Conservation (phyloP, 2,797 vertebrate genomes). For the Alcedo quadribrachys region DNA sequence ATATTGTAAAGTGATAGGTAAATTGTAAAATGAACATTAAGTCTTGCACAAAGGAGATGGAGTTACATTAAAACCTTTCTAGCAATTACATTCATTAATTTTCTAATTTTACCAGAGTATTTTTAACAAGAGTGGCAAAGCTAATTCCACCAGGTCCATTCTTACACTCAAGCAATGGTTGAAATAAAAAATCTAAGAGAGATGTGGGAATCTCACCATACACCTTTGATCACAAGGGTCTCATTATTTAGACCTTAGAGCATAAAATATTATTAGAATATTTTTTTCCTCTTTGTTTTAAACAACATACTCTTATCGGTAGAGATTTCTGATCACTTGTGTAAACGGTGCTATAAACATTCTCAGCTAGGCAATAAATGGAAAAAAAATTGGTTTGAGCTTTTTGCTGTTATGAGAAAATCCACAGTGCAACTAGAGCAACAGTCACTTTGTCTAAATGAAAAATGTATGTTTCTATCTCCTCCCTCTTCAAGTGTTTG, state of each 20-base stretch:
- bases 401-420: not conserved
- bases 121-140: not conserved
- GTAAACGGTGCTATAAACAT: not conserved
- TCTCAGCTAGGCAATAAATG: not conserved
- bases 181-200: not conserved
- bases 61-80: not conserved
- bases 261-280: not conserved
- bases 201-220: not conserved
- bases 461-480: not conserved
- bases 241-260: not conserved
- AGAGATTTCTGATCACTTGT: not conserved
- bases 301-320: not conserved
- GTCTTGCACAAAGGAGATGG: not conserved
- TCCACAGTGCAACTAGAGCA: not conserved
- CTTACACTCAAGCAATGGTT: not conserved
- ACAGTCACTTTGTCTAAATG: not conserved
- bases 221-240: not conserved
- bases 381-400: not conserved
- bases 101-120: not conserved
- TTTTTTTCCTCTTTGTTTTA: not conserved
- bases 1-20: not conserved
- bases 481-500: not conserved
- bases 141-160: not conserved
- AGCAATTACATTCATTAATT: not conserved
- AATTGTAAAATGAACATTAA: not conserved